Conservation (phyloP, 2,113 vertebrate species). For the Coptodon rendalli region DNA sequence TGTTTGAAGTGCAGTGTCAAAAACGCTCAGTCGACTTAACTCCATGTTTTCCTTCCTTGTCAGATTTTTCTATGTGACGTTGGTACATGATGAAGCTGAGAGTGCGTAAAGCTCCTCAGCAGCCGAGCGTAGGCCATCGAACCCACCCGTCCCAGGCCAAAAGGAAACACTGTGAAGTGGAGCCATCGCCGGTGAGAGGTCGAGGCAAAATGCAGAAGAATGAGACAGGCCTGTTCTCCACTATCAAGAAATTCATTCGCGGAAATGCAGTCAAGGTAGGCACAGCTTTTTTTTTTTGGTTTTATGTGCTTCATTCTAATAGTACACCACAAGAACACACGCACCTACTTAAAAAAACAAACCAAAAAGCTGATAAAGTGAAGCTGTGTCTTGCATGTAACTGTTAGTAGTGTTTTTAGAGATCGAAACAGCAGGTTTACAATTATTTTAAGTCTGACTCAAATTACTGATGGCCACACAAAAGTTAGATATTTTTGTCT, state of each 20-base stretch:
- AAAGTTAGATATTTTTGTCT: not conserved
- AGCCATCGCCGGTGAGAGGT: constrained; percentile 40
- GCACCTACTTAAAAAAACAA: not conserved
- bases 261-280: constrained; percentile 74
- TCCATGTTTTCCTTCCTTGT: not conserved
- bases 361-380: not conserved
- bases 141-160: constrained; percentile 80
- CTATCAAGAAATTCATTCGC: constrained; percentile 75
- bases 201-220: constrained; percentile 72
- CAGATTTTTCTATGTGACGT: constrained; percentile 84
- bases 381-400: not conserved
- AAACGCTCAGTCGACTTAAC: not conserved
- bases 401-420: not conserved
- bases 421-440: not conserved
- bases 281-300: not conserved
- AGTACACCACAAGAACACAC: not conserved
- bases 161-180: constrained; percentile 81
- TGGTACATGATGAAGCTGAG: constrained; percentile 94
- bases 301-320: not conserved
- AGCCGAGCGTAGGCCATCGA: constrained; percentile 69
- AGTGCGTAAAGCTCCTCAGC: constrained; percentile 95
- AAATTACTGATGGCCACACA: not conserved
- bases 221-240: constrained; percentile 71
- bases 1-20: not conserved
- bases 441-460: not conserved